Percentiles rank a stretch among this genome's conserved stretches.
Evolutionary conservation across 2,888 invertebrate species (phyloP).

Genomic region (Ametastegia equiseti): DNA sequence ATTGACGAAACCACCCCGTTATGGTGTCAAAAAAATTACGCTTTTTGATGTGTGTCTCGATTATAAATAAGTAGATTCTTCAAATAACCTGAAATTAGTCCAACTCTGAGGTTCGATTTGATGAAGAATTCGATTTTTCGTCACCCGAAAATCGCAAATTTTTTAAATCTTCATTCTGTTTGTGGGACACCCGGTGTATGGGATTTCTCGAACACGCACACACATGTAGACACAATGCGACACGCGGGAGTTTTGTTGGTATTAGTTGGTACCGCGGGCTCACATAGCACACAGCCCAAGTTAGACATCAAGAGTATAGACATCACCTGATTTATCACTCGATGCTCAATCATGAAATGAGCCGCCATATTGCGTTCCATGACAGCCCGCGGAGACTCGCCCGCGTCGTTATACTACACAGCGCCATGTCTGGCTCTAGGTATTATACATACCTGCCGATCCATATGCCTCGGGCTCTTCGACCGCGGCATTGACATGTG

Average conservation of each 20-base stretch:
- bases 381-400: conserved; percentile 31
- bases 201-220: conserved; percentile 31
- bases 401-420: neutral
- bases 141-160: too few species aligned
- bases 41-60: too few species aligned
- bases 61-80: too few species aligned
- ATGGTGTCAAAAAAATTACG: too few species aligned
- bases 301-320: conserved; percentile 56
- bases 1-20: too few species aligned
- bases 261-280: conserved; percentile 53
- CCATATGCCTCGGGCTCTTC: neutral
- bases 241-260: conserved; percentile 46
- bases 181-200: neutral
- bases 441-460: too few species aligned
- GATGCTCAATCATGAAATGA: conserved; percentile 56
- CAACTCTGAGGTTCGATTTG: too few species aligned
- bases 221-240: neutral
- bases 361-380: conserved; percentile 50
- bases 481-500: neutral
- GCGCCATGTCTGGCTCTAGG: too few species aligned
- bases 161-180: too few species aligned
- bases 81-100: too few species aligned
- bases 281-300: conserved; percentile 52
- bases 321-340: conserved; percentile 59
- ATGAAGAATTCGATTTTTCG: too few species aligned